Conservation (phyloP, 2,888 invertebrate genomes). For the Drosophila tanythrix region DNA sequence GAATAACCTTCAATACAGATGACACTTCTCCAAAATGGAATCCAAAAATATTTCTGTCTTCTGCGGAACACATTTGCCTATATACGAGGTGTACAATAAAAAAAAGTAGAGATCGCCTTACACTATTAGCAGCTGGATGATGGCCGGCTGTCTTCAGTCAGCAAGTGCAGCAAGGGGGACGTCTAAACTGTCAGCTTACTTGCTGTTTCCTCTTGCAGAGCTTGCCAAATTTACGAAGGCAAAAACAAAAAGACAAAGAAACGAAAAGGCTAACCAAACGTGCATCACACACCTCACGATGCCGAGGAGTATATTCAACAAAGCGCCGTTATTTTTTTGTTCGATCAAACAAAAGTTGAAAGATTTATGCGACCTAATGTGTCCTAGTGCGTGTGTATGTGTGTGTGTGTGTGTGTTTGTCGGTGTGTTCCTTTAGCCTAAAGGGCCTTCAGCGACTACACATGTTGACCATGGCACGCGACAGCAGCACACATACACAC, state of each 20-base stretch:
- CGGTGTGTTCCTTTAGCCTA: slow-evolving; percentile 53
- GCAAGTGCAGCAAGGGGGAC: slow-evolving; percentile 10
- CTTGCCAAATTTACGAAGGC: slow-evolving; percentile 66
- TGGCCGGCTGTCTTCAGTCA: not conserved
- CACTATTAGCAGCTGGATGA: slow-evolving; percentile 61
- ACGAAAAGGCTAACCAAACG: not conserved
- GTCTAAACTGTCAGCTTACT: slow-evolving; percentile 67
- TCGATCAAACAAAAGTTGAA: slow-evolving; percentile 78
- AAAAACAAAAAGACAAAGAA: slow-evolving; percentile 11
- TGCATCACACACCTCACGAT: not conserved
- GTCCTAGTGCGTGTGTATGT: slow-evolving; percentile 16
- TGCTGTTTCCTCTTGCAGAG: slow-evolving; percentile 56
- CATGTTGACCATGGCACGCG: slow-evolving; percentile 53
- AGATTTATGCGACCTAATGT: slow-evolving; percentile 67
- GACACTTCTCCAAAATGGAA: not conserved
- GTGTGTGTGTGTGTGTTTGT: slow-evolving; percentile 27
- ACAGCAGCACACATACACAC: slow-evolving; percentile 14
- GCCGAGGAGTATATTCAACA: slow-evolving; percentile 45
- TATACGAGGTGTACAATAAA: not conserved
- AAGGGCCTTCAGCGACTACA: slow-evolving; percentile 63
- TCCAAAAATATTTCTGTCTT: not conserved
- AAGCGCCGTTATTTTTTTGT: slow-evolving; percentile 76
- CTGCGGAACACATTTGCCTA: not conserved
- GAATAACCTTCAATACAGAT: not conserved
- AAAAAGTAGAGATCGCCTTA: slow-evolving; percentile 30